These are phyloP conservation scores for Sterna hirundo DNA, from an alignment of 2,113 vertebrate genomes.

Conservation along the genomic window DNA sequence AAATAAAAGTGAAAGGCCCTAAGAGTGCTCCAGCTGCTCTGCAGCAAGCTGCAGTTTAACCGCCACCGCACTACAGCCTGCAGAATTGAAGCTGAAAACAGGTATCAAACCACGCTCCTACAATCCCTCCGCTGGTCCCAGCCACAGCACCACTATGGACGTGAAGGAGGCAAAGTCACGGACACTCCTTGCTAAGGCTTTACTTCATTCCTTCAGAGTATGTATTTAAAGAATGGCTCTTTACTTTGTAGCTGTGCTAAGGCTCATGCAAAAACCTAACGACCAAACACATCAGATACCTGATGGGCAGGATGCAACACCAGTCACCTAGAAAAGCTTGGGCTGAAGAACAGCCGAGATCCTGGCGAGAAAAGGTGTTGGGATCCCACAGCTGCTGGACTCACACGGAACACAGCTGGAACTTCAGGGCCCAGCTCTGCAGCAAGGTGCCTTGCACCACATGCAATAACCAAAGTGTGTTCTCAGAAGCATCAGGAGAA, in stretches of 20 bases:
- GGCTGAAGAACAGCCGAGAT: background rate
- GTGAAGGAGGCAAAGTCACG: background rate
- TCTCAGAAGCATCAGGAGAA: background rate
- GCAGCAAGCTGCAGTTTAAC: background rate
- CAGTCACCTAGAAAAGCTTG: background rate
- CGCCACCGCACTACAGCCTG: background rate
- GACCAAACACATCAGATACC: background rate
- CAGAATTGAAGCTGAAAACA: background rate
- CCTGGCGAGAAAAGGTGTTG: background rate
- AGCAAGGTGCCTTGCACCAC: background rate
- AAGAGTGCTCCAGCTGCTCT: background rate
- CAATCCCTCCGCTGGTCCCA: background rate
- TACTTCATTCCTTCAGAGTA: background rate
- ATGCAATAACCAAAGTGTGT: background rate
- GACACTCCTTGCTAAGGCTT: background rate
- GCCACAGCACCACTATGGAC: background rate
- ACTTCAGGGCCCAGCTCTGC: background rate
- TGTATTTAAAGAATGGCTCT: background rate
- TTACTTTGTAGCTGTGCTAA: background rate
- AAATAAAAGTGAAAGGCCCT: background rate
- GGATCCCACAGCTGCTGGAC: background rate
- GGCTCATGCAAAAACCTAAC: background rate
- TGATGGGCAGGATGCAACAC: background rate
- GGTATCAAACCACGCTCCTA: background rate
- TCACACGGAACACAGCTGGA: fast-evolving